Conservation (phyloP, 2,113 vertebrate genomes). For the Proteles cristata region DNA sequence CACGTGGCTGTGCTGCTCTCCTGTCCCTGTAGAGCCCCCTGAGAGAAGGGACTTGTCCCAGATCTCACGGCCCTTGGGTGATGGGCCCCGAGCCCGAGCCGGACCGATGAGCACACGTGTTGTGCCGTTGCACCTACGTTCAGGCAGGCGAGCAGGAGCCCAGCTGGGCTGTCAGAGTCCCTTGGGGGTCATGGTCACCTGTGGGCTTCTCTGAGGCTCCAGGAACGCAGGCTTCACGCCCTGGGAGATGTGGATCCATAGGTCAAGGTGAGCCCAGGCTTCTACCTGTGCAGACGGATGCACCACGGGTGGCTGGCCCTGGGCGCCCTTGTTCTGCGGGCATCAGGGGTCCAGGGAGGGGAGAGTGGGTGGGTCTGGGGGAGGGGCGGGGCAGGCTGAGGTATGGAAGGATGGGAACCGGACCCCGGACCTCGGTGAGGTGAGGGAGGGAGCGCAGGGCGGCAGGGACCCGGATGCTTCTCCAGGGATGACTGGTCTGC, state of each 20-base stretch:
- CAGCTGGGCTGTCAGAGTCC: not conserved
- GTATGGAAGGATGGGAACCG: not conserved
- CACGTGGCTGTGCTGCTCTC: accelerated
- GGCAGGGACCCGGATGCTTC: not conserved
- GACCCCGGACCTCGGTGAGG: not conserved
- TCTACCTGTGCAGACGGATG: not conserved
- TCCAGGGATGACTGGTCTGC: not conserved
- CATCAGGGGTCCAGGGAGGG: not conserved
- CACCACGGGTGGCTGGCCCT: not conserved
- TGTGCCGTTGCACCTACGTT: not conserved
- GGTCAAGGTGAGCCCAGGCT: not conserved
- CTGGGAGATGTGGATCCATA: not conserved
- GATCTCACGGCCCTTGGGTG: not conserved
- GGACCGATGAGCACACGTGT: not conserved
- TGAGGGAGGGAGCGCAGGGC: too few relatives aligned
- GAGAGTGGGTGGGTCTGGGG: not conserved
- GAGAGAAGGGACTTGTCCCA: not conserved
- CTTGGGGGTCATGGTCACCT: not conserved
- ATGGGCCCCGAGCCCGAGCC: not conserved
- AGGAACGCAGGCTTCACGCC: not conserved
- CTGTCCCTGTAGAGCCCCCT: not conserved
- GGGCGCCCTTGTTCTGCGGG: not conserved
- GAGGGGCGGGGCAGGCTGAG: not conserved
- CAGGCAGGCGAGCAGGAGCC: not conserved
- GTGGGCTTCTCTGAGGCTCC: not conserved